These are phyloP conservation scores for Cotesia typhae DNA, from an alignment of 1,140 invertebrate species.

Conservation along the genomic window DNA sequence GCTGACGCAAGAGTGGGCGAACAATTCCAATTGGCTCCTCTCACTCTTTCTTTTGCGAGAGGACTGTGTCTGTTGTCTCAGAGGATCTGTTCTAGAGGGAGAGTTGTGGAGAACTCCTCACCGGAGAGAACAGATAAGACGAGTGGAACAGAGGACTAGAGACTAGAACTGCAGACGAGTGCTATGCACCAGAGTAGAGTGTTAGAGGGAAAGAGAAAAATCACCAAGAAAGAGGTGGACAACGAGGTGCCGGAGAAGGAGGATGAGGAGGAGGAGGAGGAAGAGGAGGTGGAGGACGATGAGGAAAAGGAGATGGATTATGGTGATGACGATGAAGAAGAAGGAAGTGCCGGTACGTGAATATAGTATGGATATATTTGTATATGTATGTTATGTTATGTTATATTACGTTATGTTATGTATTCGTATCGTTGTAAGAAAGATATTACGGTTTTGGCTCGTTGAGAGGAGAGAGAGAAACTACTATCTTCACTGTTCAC, in stretches of 20 bases:
- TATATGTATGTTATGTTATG: background rate
- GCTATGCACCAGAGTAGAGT: background rate
- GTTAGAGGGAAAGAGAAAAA: conserved; percentile 38
- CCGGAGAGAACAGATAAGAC: conserved; percentile 11
- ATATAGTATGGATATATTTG: background rate
- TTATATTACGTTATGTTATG: no score
- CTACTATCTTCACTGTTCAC: conserved; percentile 42
- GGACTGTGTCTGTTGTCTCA: background rate
- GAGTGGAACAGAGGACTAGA: conserved; percentile 24
- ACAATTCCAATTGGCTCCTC: conserved; percentile 20
- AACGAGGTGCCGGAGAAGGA: conserved; percentile 40
- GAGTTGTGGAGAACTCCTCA: background rate
- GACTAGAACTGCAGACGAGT: no score
- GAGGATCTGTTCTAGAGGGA: no score
- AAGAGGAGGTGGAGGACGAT: conserved; percentile 42
- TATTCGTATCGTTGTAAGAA: conserved; percentile 1
- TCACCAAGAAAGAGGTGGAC: conserved; percentile 36
- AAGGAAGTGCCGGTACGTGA: conserved; percentile 36
- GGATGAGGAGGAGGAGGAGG: conserved; percentile 44
- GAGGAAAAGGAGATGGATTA: conserved; percentile 33
- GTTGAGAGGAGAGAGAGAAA: conserved; percentile 37
- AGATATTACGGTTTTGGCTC: background rate
- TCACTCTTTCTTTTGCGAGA: background rate
- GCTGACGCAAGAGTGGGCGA: conserved; percentile 37
- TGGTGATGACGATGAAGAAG: conserved; percentile 33